Evolutionary conservation across 1,140 invertebrate species (phyloP).

Genomic region (Drosophila malerkotliana): DNA sequence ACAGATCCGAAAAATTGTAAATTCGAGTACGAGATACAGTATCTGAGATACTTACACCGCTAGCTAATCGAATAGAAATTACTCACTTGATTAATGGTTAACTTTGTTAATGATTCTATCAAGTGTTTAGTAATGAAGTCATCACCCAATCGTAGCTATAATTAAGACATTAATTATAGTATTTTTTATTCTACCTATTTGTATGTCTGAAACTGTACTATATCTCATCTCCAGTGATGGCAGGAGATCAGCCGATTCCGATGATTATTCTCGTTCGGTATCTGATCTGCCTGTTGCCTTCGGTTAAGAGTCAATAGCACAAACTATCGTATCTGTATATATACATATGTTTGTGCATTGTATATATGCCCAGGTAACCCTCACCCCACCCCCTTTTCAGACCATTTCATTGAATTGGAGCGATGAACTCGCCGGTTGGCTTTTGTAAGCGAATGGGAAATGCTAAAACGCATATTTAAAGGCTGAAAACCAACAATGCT

Average conservation of each 20-base stretch:
- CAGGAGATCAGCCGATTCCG: constrained; percentile 31
- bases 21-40: constrained; percentile 36
- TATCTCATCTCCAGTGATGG: constrained; percentile 23
- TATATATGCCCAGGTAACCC: constrained; percentile 18
- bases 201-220: constrained; percentile 3
- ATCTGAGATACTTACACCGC: constrained; percentile 7
- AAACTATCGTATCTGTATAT: constrained; percentile 36
- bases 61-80: constrained; percentile 2
- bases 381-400: not conserved
- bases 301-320: constrained; percentile 53
- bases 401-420: constrained; percentile 76
- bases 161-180: constrained; percentile 23
- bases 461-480: constrained; percentile 38
- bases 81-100: constrained; percentile 21
- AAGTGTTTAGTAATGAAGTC: constrained; percentile 42
- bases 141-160: constrained; percentile 27
- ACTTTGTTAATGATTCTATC: constrained; percentile 29
- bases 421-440: constrained; percentile 70
- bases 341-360: constrained; percentile 12
- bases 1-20: constrained; percentile 49
- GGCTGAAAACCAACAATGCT: constrained; percentile 26
- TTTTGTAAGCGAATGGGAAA: constrained; percentile 61
- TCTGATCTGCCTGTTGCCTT: constrained; percentile 23
- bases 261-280: constrained; percentile 31
- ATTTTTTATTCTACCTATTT: not conserved